phyloP scores from a whole-genome alignment of 37 sponge, comb jelly and placozoan species.

The Agelas oroides region DNA sequence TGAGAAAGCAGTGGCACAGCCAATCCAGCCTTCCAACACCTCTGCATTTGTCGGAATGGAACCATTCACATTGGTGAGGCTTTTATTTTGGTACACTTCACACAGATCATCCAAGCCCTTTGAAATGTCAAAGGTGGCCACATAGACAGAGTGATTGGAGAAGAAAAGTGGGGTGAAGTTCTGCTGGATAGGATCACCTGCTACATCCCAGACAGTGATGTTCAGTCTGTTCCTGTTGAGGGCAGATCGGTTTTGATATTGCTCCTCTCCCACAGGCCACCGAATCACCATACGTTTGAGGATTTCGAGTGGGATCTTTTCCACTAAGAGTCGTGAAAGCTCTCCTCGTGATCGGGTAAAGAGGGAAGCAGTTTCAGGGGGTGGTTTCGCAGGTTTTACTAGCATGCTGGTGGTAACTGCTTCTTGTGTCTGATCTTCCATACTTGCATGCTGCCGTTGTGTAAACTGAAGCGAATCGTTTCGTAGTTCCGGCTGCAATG shows the following conservation, averaged over 20 bases:
- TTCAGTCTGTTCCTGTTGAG: conserved; percentile 35
- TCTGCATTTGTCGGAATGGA: conserved; percentile 60
- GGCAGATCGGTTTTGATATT: neutral
- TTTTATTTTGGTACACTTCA: neutral
- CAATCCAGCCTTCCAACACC: conserved; percentile 65
- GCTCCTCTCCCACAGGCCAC: conserved; percentile 67
- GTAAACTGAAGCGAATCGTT: neutral
- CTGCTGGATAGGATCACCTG: conserved; percentile 69
- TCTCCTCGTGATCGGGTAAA: conserved; percentile 30
- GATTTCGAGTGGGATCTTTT: conserved; percentile 66
- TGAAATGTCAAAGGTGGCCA: conserved; percentile 47
- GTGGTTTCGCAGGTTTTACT: too few relatives aligned
- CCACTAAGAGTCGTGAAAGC: conserved; percentile 49
- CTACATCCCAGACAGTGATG: conserved; percentile 61
- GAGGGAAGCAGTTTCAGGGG: neutral
- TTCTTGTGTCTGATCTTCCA: neutral
- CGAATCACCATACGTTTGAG: conserved; percentile 63
- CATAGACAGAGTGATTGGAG: conserved; percentile 51
- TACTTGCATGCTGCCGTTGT: neutral
- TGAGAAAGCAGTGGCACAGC: conserved; percentile 40
- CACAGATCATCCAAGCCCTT: conserved; percentile 27
- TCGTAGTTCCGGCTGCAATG: neutral
- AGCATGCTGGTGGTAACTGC: neutral
- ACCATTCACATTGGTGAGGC: conserved; percentile 39
- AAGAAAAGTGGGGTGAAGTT: conserved; percentile 74